phyloP scores from a whole-genome alignment of 1,140 invertebrate species.

The Pogonognathellus flavescens region DNA sequence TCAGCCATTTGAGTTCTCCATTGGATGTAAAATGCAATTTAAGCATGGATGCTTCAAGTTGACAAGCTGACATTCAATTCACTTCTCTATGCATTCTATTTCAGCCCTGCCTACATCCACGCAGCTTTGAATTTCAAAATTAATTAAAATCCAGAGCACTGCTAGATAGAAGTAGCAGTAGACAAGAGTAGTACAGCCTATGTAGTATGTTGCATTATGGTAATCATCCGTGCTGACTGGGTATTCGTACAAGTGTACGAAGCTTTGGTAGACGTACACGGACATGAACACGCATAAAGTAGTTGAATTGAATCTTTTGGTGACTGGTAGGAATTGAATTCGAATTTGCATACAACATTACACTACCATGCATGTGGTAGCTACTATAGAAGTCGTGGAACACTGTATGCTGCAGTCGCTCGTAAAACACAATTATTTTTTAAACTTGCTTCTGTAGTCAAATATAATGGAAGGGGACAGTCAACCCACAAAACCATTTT shows the following conservation, averaged over 20 bases:
- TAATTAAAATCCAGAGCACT: slow-evolving; percentile 55
- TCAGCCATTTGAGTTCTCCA: slow-evolving; percentile 48
- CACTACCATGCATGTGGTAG: neutral
- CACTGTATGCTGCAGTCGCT: too few relatives aligned
- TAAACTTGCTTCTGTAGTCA: too few relatives aligned
- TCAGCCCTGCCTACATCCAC: slow-evolving; percentile 24
- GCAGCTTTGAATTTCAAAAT: slow-evolving; percentile 58
- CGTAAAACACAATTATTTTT: too few relatives aligned
- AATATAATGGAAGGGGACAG: too few relatives aligned
- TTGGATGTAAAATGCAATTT: slow-evolving; percentile 47
- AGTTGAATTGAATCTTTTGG: slow-evolving; percentile 14
- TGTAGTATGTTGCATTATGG: too few relatives aligned
- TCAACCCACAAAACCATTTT: too few relatives aligned
- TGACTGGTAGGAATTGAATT: neutral
- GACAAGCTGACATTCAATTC: slow-evolving; percentile 49
- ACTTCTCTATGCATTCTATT: slow-evolving; percentile 49
- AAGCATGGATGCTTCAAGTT: slow-evolving; percentile 48
- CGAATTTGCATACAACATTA: slow-evolving; percentile 35
- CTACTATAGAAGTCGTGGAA: too few relatives aligned
- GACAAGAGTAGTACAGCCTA: slow-evolving; percentile 1
- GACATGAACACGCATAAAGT: slow-evolving; percentile 39
- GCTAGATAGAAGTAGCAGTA: neutral
- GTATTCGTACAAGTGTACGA: neutral
- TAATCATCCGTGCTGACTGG: neutral
- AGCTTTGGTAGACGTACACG: neutral